These are phyloP conservation scores for Cliona cf. orientalis DNA, from an alignment of 37 sponge, comb jelly and placozoan species.

Conservation along the genomic window DNA sequence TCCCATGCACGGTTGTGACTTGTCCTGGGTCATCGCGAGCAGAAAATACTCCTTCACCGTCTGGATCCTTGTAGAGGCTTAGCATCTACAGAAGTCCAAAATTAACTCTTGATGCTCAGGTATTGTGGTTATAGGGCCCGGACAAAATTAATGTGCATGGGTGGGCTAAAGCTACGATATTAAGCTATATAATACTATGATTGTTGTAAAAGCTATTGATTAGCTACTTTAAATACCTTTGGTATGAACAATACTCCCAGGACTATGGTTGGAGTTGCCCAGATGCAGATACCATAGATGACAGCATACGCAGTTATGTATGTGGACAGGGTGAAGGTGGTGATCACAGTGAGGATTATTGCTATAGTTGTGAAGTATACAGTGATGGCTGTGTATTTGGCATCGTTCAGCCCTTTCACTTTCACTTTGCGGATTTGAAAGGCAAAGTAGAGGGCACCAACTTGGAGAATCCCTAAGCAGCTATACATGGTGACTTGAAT, in stretches of 20 bases:
- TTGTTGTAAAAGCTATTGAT: too few relatives aligned
- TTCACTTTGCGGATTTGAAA: slow-evolving; percentile 60
- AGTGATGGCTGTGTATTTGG: slow-evolving; percentile 27
- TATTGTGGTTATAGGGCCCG: too few relatives aligned
- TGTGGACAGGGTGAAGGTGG: slow-evolving; percentile 24
- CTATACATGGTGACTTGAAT: slow-evolving; percentile 35
- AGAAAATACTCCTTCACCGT: too few relatives aligned
- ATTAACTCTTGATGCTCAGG: too few relatives aligned
- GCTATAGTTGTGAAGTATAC: slow-evolving; percentile 52
- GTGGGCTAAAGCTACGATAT: too few relatives aligned
- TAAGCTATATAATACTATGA: too few relatives aligned
- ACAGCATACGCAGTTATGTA: slow-evolving; percentile 18
- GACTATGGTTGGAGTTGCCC: slow-evolving; percentile 30
- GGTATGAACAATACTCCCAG: slow-evolving; percentile 54
- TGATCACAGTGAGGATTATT: slow-evolving; percentile 14
- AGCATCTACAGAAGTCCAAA: too few relatives aligned
- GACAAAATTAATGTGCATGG: too few relatives aligned
- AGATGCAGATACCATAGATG: slow-evolving; percentile 7
- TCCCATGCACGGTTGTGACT: too few relatives aligned
- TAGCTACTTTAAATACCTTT: too few relatives aligned
- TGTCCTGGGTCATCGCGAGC: too few relatives aligned
- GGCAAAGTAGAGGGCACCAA: slow-evolving; percentile 42
- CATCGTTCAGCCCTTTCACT: slow-evolving; percentile 55
- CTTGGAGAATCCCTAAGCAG: slow-evolving; percentile 44
- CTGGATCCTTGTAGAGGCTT: too few relatives aligned